Conservation (phyloP, 23 tunicate species). For the Phallusia fumigata region DNA sequence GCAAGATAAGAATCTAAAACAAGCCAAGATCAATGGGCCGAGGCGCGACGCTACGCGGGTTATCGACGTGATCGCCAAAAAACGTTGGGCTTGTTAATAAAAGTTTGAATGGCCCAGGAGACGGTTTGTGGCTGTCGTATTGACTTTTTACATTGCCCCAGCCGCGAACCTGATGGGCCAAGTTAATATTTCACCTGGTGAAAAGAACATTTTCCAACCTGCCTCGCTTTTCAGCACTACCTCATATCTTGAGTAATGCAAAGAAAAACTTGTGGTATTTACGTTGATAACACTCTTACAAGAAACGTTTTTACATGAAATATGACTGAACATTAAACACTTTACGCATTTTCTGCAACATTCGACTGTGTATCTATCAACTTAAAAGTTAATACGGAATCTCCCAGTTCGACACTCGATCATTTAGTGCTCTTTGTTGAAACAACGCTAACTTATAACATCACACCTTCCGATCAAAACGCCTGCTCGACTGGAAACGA, state of each 20-base stretch:
- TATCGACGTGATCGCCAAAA: neutral
- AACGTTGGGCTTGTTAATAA: neutral
- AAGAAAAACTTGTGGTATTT: neutral
- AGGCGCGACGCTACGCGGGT: neutral
- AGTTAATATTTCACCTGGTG: neutral
- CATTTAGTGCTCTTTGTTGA: too few species aligned
- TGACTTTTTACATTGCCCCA: constrained; percentile 7
- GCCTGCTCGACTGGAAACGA: neutral
- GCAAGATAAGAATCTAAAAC: constrained; percentile 1
- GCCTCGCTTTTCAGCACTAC: neutral
- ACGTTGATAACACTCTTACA: neutral
- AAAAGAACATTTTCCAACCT: neutral
- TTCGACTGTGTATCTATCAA: too few species aligned
- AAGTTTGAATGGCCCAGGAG: constrained; percentile 4
- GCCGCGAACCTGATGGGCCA: neutral
- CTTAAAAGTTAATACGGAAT: too few species aligned
- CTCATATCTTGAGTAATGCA: neutral
- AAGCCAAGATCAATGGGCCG: constrained; percentile 4
- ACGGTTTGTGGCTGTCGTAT: neutral
- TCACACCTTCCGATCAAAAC: constrained; percentile 1
- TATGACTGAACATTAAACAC: too few species aligned
- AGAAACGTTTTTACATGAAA: too few species aligned
- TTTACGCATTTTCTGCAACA: too few species aligned
- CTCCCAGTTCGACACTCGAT: too few species aligned
- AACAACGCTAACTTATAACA: neutral